Percentiles rank a stretch among this genome's conserved stretches.
Evolutionary conservation across 2,888 invertebrate species (phyloP).

Genomic region (Thecophora atra): DNA sequence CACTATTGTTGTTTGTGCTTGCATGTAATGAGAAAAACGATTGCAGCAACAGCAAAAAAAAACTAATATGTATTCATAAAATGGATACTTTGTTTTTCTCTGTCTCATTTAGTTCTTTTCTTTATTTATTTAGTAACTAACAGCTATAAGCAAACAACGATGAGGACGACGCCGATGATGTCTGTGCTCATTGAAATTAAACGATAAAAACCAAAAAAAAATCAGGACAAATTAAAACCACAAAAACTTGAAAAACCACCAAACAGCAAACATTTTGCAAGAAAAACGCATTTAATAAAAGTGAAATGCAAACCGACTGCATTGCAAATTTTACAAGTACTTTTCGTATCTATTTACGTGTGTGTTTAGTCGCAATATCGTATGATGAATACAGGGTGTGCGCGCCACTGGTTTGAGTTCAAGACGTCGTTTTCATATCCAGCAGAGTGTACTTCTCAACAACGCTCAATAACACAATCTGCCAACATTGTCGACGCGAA

Average conservation of each 20-base stretch:
- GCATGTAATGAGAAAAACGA: conserved; percentile 34
- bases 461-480: no score
- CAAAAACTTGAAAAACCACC: conserved; percentile 7
- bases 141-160: no score
- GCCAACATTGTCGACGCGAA: no score
- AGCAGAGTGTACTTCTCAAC: no score
- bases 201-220: no score
- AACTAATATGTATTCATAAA: not conserved
- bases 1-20: conserved; percentile 32
- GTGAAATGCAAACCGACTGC: conserved; percentile 31
- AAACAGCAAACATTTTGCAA: no score
- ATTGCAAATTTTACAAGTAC: not conserved
- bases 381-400: conserved; percentile 1
- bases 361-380: not conserved
- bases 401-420: no score
- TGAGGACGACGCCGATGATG: no score
- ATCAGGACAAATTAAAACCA: not conserved
- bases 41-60: conserved; percentile 1
- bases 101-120: not conserved
- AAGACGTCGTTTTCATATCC: no score
- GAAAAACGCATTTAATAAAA: conserved; percentile 20
- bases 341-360: not conserved
- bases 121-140: no score
- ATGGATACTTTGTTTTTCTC: not conserved
- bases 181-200: not conserved